phyloP scores from a whole-genome alignment of 37 sponge, comb jelly and placozoan genomes.

The Cladorhizidae sp. region DNA sequence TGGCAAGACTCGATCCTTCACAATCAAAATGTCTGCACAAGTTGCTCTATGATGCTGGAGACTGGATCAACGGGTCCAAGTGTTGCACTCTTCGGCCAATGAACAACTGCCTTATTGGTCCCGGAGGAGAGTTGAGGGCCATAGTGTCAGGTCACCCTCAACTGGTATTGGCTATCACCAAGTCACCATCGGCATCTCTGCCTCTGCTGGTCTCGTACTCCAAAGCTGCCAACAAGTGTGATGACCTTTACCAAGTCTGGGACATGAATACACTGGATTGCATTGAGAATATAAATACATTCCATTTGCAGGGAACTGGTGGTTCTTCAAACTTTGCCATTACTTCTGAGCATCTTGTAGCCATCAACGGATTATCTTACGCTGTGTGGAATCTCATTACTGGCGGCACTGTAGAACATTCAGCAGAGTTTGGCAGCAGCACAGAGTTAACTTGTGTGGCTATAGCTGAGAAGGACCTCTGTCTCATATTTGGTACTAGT shows the following conservation, averaged over 20 bases:
- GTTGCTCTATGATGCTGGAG: slow-evolving; percentile 13
- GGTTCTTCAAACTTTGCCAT: not conserved
- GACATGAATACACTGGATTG: slow-evolving; percentile 27
- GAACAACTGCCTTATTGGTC: slow-evolving; percentile 54
- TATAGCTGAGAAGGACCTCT: not conserved
- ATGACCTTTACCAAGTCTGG: slow-evolving; percentile 62
- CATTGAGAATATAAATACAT: slow-evolving; percentile 28
- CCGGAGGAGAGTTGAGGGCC: slow-evolving; percentile 62
- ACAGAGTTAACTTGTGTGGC: not conserved
- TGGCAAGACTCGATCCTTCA: slow-evolving; percentile 37
- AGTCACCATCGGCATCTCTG: not conserved
- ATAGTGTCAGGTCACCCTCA: slow-evolving; percentile 60
- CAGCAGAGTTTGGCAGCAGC: not conserved
- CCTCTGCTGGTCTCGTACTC: slow-evolving; percentile 44
- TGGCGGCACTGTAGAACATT: not conserved
- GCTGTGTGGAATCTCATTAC: slow-evolving; percentile 33
- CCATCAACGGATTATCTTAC: not conserved
- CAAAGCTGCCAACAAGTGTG: slow-evolving; percentile 1
- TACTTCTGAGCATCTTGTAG: not conserved
- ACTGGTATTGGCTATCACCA: slow-evolving; percentile 14
- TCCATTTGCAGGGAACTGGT: not conserved
- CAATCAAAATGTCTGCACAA: not conserved
- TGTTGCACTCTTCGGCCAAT: slow-evolving; percentile 22
- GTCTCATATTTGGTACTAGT: slow-evolving; percentile 4
- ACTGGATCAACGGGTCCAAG: slow-evolving; percentile 14